A percentile compares a stretch with the other conserved stretches of the same genome.
Evolutionary conservation across 2,888 invertebrate species (phyloP).

Genomic region (Melitaea athalia): DNA sequence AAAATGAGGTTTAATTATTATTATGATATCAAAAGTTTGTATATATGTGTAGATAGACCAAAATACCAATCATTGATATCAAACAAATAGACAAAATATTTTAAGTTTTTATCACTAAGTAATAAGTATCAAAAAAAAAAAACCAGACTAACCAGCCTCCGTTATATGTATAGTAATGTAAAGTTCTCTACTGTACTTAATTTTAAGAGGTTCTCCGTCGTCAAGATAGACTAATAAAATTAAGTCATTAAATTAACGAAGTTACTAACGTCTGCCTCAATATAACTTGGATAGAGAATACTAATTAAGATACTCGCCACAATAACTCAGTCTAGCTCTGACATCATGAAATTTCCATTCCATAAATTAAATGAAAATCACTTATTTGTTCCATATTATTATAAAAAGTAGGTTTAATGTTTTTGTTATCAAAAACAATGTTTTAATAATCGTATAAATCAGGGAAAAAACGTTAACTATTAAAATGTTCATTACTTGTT

Average conservation of each 20-base stretch:
- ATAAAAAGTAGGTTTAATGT: background rate
- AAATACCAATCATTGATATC: too few species aligned
- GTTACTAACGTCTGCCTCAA: background rate
- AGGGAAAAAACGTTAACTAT: too few species aligned
- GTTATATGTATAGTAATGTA: background rate
- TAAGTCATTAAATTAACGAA: slow-evolving; percentile 2
- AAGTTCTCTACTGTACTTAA: too few species aligned
- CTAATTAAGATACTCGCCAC: background rate
- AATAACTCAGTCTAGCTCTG: background rate
- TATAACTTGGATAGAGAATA: background rate
- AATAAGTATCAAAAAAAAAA: too few species aligned
- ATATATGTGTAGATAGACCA: too few species aligned
- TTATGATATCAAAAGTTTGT: too few species aligned
- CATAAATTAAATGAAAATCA: background rate
- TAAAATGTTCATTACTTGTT: too few species aligned
- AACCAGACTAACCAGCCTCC: background rate
- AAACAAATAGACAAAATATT: too few species aligned
- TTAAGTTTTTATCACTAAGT: too few species aligned
- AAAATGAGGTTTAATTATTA: too few species aligned
- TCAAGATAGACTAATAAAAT: background rate
- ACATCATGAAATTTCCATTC: background rate
- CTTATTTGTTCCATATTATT: background rate
- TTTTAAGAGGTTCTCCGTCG: background rate
- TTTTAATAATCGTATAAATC: too few species aligned
- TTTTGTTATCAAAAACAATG: too few species aligned